Evolutionary conservation across 2,113 vertebrate genomes (phyloP), one percentile per base, ranked within the genome.

Genomic region (Notarius quadriscutis): DNA sequence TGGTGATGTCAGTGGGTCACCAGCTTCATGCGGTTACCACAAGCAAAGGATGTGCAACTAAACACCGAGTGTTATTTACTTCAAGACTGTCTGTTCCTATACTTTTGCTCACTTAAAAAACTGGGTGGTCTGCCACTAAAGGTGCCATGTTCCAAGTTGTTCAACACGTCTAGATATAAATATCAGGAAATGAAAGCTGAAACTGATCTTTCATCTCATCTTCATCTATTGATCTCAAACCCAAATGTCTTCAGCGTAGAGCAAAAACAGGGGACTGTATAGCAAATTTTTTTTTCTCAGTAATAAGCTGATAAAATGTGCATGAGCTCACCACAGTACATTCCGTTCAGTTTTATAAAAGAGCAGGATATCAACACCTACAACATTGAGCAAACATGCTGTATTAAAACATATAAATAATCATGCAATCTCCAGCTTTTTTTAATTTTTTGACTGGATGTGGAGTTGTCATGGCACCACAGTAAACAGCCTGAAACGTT

Each of bases 401-500:
- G 85, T 20, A 72, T 71, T 75, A 62, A 27, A 82, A 22, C 79
- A 30, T 82, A 69, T 67, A 87, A 87, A 87, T 63, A 83, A 81
- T 77, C 17, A 84, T 34, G 27, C 34, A 25, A 87, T 80, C 72
- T 67, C 8, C n/a, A 27, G 81, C 55, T 79, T n/a, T 27, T 86
- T 84, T 88, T 60, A 11, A 17, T 86, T 84, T 88, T 74, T 30
- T 51, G 63, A 67, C 75, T 41, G 77, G 15, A 86, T 85, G 67
- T 30, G 41, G 53, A 50, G 84, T 84, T 77, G 81, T 75, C 84
- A 86, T 81, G 84, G 74, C 74, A 81, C 71, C 87, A 17, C 8
- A 51, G 48, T 79, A 87, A 89, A 89, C 89, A 85, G 72, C 83
- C 80, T 8, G 65, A 78, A 62, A 41, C 5, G 30, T 34, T 83